Base-by-base conservation (phyloP, 2,797 vertebrate species). In the Lophotriccus pileatus region DNA sequence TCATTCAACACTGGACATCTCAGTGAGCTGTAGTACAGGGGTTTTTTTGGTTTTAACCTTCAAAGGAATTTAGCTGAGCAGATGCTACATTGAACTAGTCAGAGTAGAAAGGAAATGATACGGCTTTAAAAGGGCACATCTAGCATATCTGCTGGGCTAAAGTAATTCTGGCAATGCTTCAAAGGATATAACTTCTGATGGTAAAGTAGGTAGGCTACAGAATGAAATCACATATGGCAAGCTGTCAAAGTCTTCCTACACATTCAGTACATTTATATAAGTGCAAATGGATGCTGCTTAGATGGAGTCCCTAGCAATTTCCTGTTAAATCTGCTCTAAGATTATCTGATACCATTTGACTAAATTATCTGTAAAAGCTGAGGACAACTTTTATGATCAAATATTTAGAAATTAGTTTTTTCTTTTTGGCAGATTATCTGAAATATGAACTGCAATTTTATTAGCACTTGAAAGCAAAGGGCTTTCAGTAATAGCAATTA, bases 181-280 rank as follows among this genome's bases (percentile, higher is more conserved):
- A 98, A 98, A 98, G 98, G 97, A 97, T 98, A 98, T 98, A 98
- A 98, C 98, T 98, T 98, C 98, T 98, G 98, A 98, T 98, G 97
- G 97, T 98, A 95, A 97, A 98, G 97, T 98, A 98, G 98, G 98
- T 98, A 98, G 98, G 98, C 98, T 98, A 98, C 98, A 98, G 98
- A 99, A 98, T 98, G 98, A 98, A 98, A 99, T 99, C 98, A 98
- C 98, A 99, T 98, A 98, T 98, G 98, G 98, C 98, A 98, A 98
- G 98, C 98, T 98, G 98, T 99, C 98, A 99, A 98, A 98, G 98
- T 97, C 97, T 97, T 95, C 98, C 98, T 97, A 98, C 98, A 98
- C 98, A 98, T 98, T 98, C 97, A 98, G 98, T 98, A 98, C 98
- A 98, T 98, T 99, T 98, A 99, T 99, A 98, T 99, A 99, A 98